Base-by-base conservation (phyloP, 2,888 invertebrate species). In the Cryptus armator region DNA sequence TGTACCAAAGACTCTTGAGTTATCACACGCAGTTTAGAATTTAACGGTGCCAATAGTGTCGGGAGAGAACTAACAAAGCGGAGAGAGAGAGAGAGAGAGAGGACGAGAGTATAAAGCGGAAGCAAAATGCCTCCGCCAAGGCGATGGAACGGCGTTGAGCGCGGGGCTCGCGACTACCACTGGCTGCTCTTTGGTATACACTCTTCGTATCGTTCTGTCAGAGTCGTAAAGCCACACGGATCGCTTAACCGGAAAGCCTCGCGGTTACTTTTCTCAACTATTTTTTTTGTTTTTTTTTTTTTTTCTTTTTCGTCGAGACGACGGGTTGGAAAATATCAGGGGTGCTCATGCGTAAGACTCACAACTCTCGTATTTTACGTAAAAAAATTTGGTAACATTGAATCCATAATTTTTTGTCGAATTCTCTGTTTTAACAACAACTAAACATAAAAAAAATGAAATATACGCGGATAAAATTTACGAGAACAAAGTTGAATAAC, bases 151-250 rank as follows among this genome's bases (percentile, higher is more conserved):
- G 74, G 78, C 72, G 66, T 68, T 59, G 74, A 74, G 43, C 48
- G 68, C 72, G 78, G 78, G 78, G 62, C 74, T 83, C 72, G 74
- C 67, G 44, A 56, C 53, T 16, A 51, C 46, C 46, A 46, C 51
- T 56, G 62, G 66, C 24, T 77, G 56, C 43, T 53, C 59, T 24
- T 72, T 43, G 16, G 19, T 19, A 19, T 53, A 19, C 53, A 19
- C 53, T 53, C 19, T 24, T 74, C 74, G 68, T 78, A 74, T 83
- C 72, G 62, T 68, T 56, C 68, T 66, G 66, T 29, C 67, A 62
- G 62, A 83, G 78, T 83, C 74, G 78, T 78, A 74, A 78, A 83
- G 78, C 78, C 83, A 62, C 83, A 24, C 24, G 62, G 83, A 78
- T 78, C 78, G 68, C 53, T 83, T 68, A 83, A 78, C 83, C 74